Evolutionary conservation across 2,113 vertebrate species (phyloP), one percentile per base, ranked within the genome.

Genomic region (Tangachromis dhanisi): DNA sequence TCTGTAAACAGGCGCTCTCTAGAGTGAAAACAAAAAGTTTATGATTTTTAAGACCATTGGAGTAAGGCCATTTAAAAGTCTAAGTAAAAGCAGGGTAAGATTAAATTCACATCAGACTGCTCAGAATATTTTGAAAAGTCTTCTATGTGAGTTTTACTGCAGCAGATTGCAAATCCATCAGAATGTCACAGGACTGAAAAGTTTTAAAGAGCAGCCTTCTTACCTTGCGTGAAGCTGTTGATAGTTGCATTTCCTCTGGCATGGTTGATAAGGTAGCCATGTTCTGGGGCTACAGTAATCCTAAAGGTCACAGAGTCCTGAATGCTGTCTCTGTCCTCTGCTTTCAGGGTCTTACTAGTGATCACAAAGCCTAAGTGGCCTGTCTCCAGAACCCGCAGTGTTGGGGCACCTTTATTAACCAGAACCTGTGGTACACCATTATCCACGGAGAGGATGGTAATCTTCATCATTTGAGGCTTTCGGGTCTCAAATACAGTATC

Each of bases 181-280:
- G 40, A 49, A 86, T 86, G 40, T 82, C 53, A 89, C 76, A 84
- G 63, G 29, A 53, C 17, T 29, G 17, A 29, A 86, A 81, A 81
- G 76, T 3, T 14, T 49, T 85, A 38, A 82, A 86, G 57, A 54
- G 42, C 6, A 87, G 33, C 9, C 79, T 4, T 66, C 92, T 94
- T 98, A 99, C 98, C 98, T 98, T 99, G 98, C 3, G 97, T 98
- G 88, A 99, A 99, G 73, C 96, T 96, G 71, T 86, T 96, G 94
- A 99, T 93, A 3, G 98, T 98, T 79, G 97, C 96, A 87, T 99
- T 99, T 90, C 98, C 98, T 96, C 95, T 97, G 86, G 96, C 96
- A 54, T 97, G 86, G 94, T 98, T 95, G 88, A 99, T 97, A 88
- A 99, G 95, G 91, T 98, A 97, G 53, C 98, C 98, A 51, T 99